Base-by-base conservation (phyloP, 1,140 invertebrate species). In the Tigriopus japonicus region DNA sequence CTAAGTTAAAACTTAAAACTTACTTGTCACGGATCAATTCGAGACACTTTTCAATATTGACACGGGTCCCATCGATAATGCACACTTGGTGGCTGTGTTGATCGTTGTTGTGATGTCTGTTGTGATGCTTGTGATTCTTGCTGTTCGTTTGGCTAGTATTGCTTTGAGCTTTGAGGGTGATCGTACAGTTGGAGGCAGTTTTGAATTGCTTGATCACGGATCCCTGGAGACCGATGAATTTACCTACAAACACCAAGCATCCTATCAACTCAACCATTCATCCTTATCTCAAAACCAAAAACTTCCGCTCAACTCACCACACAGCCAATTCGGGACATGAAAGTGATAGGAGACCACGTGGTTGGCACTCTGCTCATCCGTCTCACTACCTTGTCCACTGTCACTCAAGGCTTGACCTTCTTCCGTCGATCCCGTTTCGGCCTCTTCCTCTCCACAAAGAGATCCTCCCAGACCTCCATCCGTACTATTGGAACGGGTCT, bases 141-240 rank as follows among this genome's bases (percentile, higher is more conserved):
- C 88, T 89, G 64, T 81, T 73, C 65, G 81, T 79, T 10, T 77
- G 71, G 43, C 79, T 78, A n/a, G n/a, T n/a, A n/a, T 72, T 75
- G 12, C 81, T 81, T 73, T 89, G 85, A 66, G 79, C 79, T 70
- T 82, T 84, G 6, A 95, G 78, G 54, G 80, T 72, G 49, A 95
- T 81, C 65, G 77, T 81, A 15, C 87, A 84, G 65, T 81, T 78
- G 0, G 86, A 83, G 65, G 81, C 81, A 2, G 77, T 70, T 69
- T 87, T 88, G 51, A 96, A 84, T 65, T 78, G 77, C 56, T 83
- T 81, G 13, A 95, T 81, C 71, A 83, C 84, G n/a, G 75, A 73
- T 19, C 90, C 88, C 65, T 82, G 79, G 66, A 79, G 80, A 28
- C 92, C 91, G 69, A 95, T 94, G 59, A 97, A 74, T 41, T 82